These are phyloP conservation scores for Pholis gunnellus DNA, from an alignment of 2,113 vertebrate species.

Conservation along the genomic window DNA sequence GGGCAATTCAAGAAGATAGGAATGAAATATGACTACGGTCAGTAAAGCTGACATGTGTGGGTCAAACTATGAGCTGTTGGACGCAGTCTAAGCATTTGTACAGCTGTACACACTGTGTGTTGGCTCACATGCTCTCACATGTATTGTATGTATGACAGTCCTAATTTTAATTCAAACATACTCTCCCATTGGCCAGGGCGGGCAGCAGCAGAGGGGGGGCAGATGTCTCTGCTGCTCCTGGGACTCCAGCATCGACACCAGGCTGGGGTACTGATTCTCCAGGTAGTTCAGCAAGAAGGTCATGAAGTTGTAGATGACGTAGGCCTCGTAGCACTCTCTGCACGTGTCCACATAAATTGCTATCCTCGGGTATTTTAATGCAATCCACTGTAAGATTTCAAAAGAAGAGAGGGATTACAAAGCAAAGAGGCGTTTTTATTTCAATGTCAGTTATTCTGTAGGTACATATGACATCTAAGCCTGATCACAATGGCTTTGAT, in stretches of 20 bases:
- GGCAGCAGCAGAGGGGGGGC: slow-evolving; percentile 95
- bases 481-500: background rate
- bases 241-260: slow-evolving; percentile 94
- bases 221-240: slow-evolving; percentile 97
- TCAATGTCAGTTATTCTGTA: background rate
- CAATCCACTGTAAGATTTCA: slow-evolving; percentile 90
- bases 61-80: background rate
- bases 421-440: background rate
- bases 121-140: background rate
- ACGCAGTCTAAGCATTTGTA: background rate
- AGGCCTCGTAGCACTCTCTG: slow-evolving; percentile 98
- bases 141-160: background rate
- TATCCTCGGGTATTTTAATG: slow-evolving; percentile 94
- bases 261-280: slow-evolving; percentile 93
- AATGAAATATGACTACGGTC: background rate
- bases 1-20: background rate
- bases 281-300: slow-evolving; percentile 96
- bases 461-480: too few relatives aligned
- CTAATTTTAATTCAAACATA: slow-evolving; percentile 80
- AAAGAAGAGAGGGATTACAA: slow-evolving; percentile 43
- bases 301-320: slow-evolving; percentile 99
- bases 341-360: slow-evolving; percentile 99
- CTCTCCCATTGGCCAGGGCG: slow-evolving; percentile 98
- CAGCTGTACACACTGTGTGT: background rate
- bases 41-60: background rate